Percentiles rank a stretch among this genome's conserved stretches.
phyloP scores from a whole-genome alignment of 2,797 vertebrate genomes.

The Gymnothorax javanicus region DNA sequence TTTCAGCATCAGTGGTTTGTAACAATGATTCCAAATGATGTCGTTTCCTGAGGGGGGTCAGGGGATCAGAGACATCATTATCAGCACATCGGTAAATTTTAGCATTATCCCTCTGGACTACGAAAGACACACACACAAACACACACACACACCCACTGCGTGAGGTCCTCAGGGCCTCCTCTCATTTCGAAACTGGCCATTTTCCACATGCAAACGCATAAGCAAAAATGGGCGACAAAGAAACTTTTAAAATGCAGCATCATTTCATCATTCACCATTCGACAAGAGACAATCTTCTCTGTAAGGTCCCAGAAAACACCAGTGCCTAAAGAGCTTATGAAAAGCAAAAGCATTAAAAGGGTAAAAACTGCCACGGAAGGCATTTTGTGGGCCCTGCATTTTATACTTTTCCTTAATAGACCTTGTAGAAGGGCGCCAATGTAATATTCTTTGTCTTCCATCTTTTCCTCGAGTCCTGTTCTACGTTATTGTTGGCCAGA shows the following conservation, averaged over 20 bases:
- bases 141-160: background rate
- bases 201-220: background rate
- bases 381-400: background rate
- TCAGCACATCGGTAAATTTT: too few relatives aligned
- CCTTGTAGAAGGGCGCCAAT: background rate
- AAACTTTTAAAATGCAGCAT: background rate
- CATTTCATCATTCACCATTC: background rate
- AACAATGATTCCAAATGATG: background rate
- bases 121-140: background rate
- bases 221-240: background rate
- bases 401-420: background rate
- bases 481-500: background rate
- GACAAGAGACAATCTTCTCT: background rate
- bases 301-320: background rate
- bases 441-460: background rate
- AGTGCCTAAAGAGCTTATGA: background rate
- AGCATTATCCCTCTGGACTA: background rate
- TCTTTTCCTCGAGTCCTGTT: constrained; percentile 1
- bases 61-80: too few relatives aligned
- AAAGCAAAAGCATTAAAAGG: background rate
- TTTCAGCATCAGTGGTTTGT: background rate
- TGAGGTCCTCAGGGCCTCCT: background rate
- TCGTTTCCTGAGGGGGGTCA: background rate
- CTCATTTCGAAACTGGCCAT: background rate
- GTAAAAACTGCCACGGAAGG: background rate